Evolutionary conservation across 2,113 vertebrate genomes (phyloP).

Genomic region (Maccullochella peelii): DNA sequence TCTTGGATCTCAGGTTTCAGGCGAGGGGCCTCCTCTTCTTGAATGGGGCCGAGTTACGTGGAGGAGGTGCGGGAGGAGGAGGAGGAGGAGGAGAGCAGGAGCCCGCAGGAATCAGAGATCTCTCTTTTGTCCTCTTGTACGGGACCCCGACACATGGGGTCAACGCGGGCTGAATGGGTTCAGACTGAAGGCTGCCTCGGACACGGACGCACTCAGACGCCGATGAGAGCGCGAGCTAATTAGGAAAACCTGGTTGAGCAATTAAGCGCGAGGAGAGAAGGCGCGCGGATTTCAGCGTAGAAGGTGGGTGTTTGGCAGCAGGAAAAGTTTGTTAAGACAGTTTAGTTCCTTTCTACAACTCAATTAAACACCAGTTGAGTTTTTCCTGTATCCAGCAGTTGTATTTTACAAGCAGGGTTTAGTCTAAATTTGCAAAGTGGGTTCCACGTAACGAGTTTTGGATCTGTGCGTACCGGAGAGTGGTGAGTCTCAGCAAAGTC

Average conservation of each 20-base stretch:
- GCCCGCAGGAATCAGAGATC: constrained; percentile 44
- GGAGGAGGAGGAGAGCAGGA: constrained; percentile 43
- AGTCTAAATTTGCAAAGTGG: neutral
- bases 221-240: constrained; percentile 67
- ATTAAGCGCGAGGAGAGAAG: constrained; percentile 63
- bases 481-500: constrained; percentile 40
- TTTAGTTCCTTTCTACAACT: neutral
- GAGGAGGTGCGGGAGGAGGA: constrained; percentile 59
- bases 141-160: constrained; percentile 74
- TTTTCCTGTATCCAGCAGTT: neutral
- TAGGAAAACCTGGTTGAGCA: constrained; percentile 79
- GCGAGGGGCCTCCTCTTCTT: constrained; percentile 67
- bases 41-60: constrained; percentile 68
- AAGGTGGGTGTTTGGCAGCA: constrained; percentile 58
- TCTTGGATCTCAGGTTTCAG: constrained; percentile 76
- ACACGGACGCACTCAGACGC: constrained; percentile 58
- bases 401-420: neutral
- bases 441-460: constrained; percentile 29
- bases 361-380: neutral
- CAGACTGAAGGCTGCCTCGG: constrained; percentile 37
- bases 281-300: constrained; percentile 36
- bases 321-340: neutral
- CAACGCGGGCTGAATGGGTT: constrained; percentile 63
- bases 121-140: constrained; percentile 62
- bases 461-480: constrained; percentile 39